Conservation (phyloP, 92 coral and sea anemone species). For the Parazoanthus atlanticus region DNA sequence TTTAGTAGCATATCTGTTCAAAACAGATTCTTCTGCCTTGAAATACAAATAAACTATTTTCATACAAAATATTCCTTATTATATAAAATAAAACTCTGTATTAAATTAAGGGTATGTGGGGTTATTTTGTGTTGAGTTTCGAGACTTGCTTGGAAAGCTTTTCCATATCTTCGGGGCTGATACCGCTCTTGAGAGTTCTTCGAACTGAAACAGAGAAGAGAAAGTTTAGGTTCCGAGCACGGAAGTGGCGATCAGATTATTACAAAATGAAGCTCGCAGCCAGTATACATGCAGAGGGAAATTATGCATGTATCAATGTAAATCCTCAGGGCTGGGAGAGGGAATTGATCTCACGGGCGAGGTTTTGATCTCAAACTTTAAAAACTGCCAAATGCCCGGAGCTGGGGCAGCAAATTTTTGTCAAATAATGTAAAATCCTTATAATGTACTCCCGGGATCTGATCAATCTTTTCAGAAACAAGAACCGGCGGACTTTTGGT, state of each 20-base stretch:
- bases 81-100: conserved; percentile 43
- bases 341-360: no score
- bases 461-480: no score
- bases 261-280: not conserved
- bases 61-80: conserved; percentile 42
- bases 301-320: not conserved
- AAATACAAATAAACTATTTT: conserved; percentile 55
- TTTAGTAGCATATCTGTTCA: conserved; percentile 37
- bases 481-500: no score
- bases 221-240: not conserved
- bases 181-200: conserved; percentile 91
- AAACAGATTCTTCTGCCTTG: conserved; percentile 54
- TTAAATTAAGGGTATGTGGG: conserved; percentile 33
- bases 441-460: no score
- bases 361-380: no score
- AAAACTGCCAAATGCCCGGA: no score
- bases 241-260: not conserved
- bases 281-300: not conserved
- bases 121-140: conserved; percentile 72
- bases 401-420: no score
- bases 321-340: no score
- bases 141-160: conserved; percentile 80
- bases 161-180: conserved; percentile 92
- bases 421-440: no score
- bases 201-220: conserved; percentile 71